Evolutionary conservation across 2,113 vertebrate genomes (phyloP).

Genomic region (Corydoras maculifer): DNA sequence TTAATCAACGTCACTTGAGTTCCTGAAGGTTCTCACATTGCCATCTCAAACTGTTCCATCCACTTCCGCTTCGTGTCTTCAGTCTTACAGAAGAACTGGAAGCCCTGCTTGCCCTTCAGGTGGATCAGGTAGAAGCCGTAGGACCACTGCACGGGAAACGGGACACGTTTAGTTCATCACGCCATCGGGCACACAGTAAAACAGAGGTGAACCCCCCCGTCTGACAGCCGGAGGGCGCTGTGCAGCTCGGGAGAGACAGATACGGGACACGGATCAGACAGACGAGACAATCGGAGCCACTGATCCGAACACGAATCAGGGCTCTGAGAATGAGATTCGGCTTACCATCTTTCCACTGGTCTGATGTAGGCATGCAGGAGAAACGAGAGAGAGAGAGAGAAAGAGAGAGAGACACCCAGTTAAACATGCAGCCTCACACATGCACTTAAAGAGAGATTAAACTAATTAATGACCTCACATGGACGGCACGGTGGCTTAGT

Average conservation of each 20-base stretch:
- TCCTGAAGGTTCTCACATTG: constrained; percentile 74
- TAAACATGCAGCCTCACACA: constrained; percentile 68
- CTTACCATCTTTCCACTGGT: constrained; percentile 98
- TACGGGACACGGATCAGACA: constrained; percentile 39
- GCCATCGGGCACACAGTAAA: no score
- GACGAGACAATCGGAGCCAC: constrained; percentile 15
- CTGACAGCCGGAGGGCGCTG: constrained; percentile 19
- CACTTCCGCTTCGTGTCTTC: constrained; percentile 97
- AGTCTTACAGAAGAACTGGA: constrained; percentile 98
- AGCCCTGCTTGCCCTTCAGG: constrained; percentile 94
- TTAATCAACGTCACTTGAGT: no score
- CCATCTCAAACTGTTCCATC: constrained; percentile 99
- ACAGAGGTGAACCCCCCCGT: background rate
- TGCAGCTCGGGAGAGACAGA: constrained; percentile 30
- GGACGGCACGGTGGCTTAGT: no score
- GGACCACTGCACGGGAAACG: constrained; percentile 76
- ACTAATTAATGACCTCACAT: constrained; percentile 26
- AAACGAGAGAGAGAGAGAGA: constrained; percentile 53
- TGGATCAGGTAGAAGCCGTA: constrained; percentile 96
- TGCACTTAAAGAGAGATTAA: constrained; percentile 55
- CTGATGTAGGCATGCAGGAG: constrained; percentile 78
- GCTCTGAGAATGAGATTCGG: constrained; percentile 46
- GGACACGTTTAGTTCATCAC: no score
- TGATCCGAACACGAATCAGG: constrained; percentile 39
- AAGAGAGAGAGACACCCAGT: constrained; percentile 54